Percentiles rank a stretch among this genome's conserved stretches.
Conservation (phyloP, 2,888 invertebrate genomes). For the Holacanthella duospinosa region DNA sequence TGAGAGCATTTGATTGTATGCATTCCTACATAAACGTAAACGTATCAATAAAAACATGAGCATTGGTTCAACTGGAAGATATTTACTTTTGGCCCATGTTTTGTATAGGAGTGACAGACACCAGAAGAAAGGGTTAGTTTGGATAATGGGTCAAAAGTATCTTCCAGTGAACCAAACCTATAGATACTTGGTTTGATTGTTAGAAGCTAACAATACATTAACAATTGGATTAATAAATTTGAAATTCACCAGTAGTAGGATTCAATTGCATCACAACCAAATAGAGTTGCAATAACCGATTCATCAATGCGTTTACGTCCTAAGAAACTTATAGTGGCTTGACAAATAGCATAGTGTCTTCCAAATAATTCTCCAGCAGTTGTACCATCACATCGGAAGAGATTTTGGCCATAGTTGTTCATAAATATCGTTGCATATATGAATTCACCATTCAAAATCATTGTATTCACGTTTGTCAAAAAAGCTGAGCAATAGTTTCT, state of each 20-base stretch:
- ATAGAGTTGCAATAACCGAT: conserved; percentile 19
- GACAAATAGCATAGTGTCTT: conserved; percentile 19
- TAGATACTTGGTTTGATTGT: no score
- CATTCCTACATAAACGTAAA: conserved; percentile 2
- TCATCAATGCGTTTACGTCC: conserved; percentile 21
- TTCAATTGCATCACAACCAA: conserved; percentile 23
- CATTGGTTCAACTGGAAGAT: no score
- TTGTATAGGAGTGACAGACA: no score
- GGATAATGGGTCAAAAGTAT: no score
- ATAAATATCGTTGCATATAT: conserved; percentile 17
- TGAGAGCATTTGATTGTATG: background rate
- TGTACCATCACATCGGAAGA: conserved; percentile 23
- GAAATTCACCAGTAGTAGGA: conserved; percentile 19
- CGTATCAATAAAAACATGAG: no score
- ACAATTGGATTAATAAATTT: background rate
- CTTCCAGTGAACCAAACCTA: no score
- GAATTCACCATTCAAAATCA: conserved; percentile 22
- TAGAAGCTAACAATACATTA: no score
- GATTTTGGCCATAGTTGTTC: conserved; percentile 26
- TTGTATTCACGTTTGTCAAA: conserved; percentile 17
- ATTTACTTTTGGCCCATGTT: no score
- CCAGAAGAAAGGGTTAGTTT: no score
- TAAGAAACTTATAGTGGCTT: conserved; percentile 18
- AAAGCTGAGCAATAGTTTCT: conserved; percentile 24
- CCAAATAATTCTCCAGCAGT: conserved; percentile 27